Conservation (phyloP, 2,797 vertebrate genomes). For the Tenualosa ilisha region DNA sequence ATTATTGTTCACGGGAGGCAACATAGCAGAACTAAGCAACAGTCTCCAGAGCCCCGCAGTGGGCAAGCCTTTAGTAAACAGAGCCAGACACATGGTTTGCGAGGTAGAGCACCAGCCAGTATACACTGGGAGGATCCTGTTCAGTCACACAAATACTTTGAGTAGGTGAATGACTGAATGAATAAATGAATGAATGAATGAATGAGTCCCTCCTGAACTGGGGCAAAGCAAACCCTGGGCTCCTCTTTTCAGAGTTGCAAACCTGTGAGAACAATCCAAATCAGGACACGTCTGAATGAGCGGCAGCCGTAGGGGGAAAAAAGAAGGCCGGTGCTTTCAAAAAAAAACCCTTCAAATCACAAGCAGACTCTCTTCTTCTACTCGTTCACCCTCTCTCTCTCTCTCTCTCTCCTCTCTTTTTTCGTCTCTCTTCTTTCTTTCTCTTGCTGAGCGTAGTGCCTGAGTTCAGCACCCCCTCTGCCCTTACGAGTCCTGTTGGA, state of each 20-base stretch:
- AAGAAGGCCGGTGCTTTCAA: background rate
- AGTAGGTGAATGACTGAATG: background rate
- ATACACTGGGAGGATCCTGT: conserved; percentile 41
- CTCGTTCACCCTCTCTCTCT: conserved; percentile 41
- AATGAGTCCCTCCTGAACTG: background rate
- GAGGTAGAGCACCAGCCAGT: conserved; percentile 49
- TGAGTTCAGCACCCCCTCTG: conserved; percentile 22
- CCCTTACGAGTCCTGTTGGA: conserved; percentile 57
- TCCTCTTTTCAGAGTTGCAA: background rate
- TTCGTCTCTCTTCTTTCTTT: conserved; percentile 32
- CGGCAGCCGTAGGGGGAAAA: background rate
- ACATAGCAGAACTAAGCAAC: conserved; percentile 61
- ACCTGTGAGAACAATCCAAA: background rate
- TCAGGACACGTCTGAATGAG: conserved; percentile 1
- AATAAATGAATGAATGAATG: background rate
- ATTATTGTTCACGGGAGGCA: conserved; percentile 3
- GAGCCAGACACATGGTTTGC: conserved; percentile 55
- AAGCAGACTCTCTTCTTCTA: background rate
- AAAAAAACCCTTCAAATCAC: background rate
- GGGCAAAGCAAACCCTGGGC: background rate
- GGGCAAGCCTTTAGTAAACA: conserved; percentile 65
- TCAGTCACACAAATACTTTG: background rate
- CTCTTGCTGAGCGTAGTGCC: background rate
- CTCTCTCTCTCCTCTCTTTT: conserved; percentile 33
- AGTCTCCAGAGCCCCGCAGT: conserved; percentile 62